Evolutionary conservation across 2,888 invertebrate genomes (phyloP).

Genomic region (Orchesellides sinensis): DNA sequence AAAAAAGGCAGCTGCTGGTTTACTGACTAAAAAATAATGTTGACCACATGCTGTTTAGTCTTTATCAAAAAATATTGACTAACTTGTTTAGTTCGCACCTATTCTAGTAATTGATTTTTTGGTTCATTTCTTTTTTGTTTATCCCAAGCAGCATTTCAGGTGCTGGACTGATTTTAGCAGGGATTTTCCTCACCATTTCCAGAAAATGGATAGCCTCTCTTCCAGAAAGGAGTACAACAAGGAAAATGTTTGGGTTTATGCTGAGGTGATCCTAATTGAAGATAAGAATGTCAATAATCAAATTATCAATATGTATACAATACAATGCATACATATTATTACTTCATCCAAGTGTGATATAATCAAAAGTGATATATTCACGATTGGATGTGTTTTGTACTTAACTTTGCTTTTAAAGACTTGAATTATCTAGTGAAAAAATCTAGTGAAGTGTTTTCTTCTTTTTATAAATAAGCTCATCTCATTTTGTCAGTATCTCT

Average conservation of each 20-base stretch:
- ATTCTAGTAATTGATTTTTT: too few species aligned
- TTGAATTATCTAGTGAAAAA: slow-evolving; percentile 6
- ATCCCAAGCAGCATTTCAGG: slow-evolving; percentile 60
- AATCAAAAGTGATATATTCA: not conserved
- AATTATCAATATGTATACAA: not conserved
- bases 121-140: not conserved
- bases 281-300: not conserved
- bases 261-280: not conserved
- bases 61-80: too few species aligned
- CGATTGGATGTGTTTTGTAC: too few species aligned
- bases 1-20: too few species aligned
- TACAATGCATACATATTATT: too few species aligned
- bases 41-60: too few species aligned
- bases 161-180: slow-evolving; percentile 52
- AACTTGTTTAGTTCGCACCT: too few species aligned
- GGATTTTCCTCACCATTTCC: slow-evolving; percentile 56
- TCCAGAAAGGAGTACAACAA: slow-evolving; percentile 26
- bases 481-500: too few species aligned
- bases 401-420: slow-evolving; percentile 8
- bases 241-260: slow-evolving; percentile 41
- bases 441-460: not conserved
- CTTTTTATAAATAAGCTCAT: not conserved
- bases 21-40: too few species aligned
- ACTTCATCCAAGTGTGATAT: not conserved
- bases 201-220: slow-evolving; percentile 61